These are phyloP conservation scores for Lates calcarifer DNA, from an alignment of 2,113 vertebrate genomes.

Conservation along the genomic window DNA sequence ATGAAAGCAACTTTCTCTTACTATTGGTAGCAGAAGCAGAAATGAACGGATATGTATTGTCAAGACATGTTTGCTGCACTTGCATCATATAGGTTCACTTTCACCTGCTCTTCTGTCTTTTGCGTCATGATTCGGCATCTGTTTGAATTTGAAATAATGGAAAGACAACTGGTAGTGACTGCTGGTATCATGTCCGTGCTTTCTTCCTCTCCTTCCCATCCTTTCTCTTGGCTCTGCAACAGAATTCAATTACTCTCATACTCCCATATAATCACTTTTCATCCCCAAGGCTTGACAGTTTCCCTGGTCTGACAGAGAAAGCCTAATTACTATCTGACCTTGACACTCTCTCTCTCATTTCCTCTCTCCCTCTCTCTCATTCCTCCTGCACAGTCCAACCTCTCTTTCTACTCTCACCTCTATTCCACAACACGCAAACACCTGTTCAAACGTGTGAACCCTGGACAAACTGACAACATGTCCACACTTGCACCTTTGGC, in stretches of 20 bases:
- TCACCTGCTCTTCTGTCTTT: neutral
- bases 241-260: slow-evolving; percentile 82
- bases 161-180: slow-evolving; percentile 32
- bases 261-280: slow-evolving; percentile 83
- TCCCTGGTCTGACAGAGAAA: slow-evolving; percentile 75
- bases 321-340: slow-evolving; percentile 85
- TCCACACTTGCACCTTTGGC: slow-evolving; percentile 14
- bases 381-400: slow-evolving; percentile 24
- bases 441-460: slow-evolving; percentile 43
- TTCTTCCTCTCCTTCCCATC: slow-evolving; percentile 15
- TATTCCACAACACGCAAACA: slow-evolving; percentile 24
- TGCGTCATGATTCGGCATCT: neutral
- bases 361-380: slow-evolving; percentile 19
- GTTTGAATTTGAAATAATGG: slow-evolving; percentile 29
- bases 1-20: neutral
- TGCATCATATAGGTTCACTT: neutral
- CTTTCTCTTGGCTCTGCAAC: slow-evolving; percentile 66
- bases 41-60: neutral
- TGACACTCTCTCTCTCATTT: slow-evolving; percentile 63
- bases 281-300: slow-evolving; percentile 81
- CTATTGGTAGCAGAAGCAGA: too few relatives aligned
- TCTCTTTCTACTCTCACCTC: slow-evolving; percentile 13
- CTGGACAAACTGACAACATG: neutral
- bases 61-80: too few relatives aligned
- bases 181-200: slow-evolving; percentile 41